Evolutionary conservation across 2,888 invertebrate genomes (phyloP).

Genomic region (Standfussiana lucernea): DNA sequence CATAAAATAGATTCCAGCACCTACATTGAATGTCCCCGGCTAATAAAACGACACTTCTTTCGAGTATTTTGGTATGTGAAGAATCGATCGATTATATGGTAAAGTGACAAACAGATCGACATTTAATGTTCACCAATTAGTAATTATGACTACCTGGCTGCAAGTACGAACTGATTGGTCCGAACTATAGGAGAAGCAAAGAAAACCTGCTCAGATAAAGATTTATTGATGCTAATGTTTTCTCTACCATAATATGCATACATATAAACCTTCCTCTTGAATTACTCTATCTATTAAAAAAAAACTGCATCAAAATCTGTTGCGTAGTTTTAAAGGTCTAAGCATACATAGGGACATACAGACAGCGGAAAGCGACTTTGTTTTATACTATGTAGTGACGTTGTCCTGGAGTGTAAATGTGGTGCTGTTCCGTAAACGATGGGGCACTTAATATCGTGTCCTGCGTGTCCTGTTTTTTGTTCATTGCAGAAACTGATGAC

Average conservation of each 20-base stretch:
- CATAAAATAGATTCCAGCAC: not conserved
- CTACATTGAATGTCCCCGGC: not conserved
- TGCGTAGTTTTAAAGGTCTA: too few relatives aligned
- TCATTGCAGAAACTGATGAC: not conserved
- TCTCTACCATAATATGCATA: too few relatives aligned
- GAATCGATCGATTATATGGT: slow-evolving; percentile 4
- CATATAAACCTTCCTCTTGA: too few relatives aligned
- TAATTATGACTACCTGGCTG: not conserved
- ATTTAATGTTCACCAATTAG: not conserved
- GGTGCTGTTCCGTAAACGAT: not conserved
- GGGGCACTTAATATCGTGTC: not conserved
- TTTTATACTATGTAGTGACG: too few relatives aligned
- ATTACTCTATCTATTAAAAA: too few relatives aligned
- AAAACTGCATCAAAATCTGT: too few relatives aligned
- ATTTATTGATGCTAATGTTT: too few relatives aligned
- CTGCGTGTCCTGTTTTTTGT: not conserved
- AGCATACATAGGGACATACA: too few relatives aligned
- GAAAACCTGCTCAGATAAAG: not conserved
- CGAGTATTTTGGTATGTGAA: not conserved
- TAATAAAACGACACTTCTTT: not conserved
- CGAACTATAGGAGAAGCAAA: not conserved
- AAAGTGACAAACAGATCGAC: not conserved
- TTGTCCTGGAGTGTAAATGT: not conserved
- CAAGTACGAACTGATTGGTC: not conserved
- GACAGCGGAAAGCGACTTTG: too few relatives aligned